A percentile compares a stretch with the other conserved stretches of the same genome.
These are phyloP conservation scores for Idaea biselata DNA, from an alignment of 2,888 invertebrate species.

Conservation along the genomic window DNA sequence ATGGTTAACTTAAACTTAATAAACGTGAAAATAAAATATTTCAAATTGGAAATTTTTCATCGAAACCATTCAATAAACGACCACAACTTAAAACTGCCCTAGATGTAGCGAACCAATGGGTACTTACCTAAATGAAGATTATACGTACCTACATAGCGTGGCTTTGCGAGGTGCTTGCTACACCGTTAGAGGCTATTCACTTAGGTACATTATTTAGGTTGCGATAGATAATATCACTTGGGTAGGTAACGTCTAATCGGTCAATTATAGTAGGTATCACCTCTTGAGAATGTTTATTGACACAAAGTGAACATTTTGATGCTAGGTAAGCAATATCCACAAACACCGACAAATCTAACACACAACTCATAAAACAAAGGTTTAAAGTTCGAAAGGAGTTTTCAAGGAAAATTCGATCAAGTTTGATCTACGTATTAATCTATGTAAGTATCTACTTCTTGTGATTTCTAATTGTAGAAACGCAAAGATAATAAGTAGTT, in stretches of 20 bases:
- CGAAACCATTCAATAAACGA: not conserved
- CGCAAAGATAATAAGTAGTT: too few species aligned
- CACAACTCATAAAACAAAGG: not conserved
- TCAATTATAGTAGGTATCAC: not conserved
- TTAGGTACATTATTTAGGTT: not conserved
- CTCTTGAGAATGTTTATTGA: not conserved
- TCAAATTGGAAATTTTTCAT: not conserved
- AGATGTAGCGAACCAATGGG: not conserved
- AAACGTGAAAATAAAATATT: not conserved
- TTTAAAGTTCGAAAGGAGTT: not conserved
- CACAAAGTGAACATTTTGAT: not conserved
- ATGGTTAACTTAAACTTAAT: not conserved
- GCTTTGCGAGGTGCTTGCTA: not conserved
- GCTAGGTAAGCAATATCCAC: not conserved
- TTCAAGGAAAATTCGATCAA: not conserved
- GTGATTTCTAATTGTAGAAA: too few species aligned
- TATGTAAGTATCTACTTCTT: not conserved
- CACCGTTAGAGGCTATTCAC: conserved; percentile 1
- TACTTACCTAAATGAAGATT: not conserved
- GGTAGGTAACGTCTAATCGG: not conserved
- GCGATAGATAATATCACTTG: conserved; percentile 1
- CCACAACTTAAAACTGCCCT: not conserved
- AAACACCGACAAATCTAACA: not conserved
- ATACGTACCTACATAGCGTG: not conserved
- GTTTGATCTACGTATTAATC: not conserved